Evolutionary conservation across 2,797 vertebrate genomes (phyloP).

Genomic region (Moxostoma hubbsi): DNA sequence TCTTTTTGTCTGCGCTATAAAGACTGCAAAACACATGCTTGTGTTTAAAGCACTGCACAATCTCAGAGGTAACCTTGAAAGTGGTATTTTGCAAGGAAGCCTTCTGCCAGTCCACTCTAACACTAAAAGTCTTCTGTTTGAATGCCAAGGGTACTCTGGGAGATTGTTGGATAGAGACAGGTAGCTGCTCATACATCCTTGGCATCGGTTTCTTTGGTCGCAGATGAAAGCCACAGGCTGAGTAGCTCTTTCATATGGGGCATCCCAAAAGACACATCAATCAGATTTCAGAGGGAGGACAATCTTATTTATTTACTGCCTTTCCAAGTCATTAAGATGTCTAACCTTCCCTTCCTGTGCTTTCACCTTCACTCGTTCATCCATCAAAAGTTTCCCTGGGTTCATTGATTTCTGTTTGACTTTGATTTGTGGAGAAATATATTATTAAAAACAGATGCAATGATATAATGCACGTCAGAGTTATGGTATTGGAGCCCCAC

Average conservation of each 20-base stretch:
- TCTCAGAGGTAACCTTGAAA: slow-evolving; percentile 28
- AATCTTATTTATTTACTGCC: slow-evolving; percentile 78
- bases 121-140: slow-evolving; percentile 24
- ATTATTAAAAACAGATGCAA: slow-evolving; percentile 64
- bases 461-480: slow-evolving; percentile 68
- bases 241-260: slow-evolving; percentile 73
- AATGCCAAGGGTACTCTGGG: slow-evolving; percentile 35
- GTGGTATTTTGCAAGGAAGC: slow-evolving; percentile 33
- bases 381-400: slow-evolving; percentile 68
- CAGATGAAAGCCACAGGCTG: slow-evolving; percentile 78
- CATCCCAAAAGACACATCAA: slow-evolving; percentile 80
- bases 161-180: slow-evolving; percentile 54
- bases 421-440: slow-evolving; percentile 67
- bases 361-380: slow-evolving; percentile 72
- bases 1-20: not conserved
- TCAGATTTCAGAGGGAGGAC: slow-evolving; percentile 72
- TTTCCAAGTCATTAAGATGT: slow-evolving; percentile 75
- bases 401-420: slow-evolving; percentile 63
- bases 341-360: slow-evolving; percentile 61
- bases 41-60: not conserved
- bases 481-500: slow-evolving; percentile 65
- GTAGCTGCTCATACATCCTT: slow-evolving; percentile 72
- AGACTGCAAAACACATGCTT: not conserved
- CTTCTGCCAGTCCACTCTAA: not conserved
- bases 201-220: slow-evolving; percentile 75